These are phyloP conservation scores for Drosophila melanica DNA, from an alignment of 1,140 invertebrate species.

Conservation along the genomic window DNA sequence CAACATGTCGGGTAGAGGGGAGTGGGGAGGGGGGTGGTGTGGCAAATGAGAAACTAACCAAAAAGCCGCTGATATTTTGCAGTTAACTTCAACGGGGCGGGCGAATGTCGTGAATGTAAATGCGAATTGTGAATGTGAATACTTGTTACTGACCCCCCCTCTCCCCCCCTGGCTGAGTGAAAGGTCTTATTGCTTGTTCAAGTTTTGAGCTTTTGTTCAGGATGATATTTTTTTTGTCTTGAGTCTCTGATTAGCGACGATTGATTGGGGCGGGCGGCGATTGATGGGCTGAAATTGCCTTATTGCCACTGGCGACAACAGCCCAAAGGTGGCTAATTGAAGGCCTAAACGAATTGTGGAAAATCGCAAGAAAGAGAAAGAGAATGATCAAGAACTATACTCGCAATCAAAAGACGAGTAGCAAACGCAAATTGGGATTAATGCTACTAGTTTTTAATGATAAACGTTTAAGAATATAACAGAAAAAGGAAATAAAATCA, in stretches of 20 bases:
- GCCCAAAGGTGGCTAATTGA: slow-evolving; percentile 12
- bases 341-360: not conserved
- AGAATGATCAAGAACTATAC: not conserved
- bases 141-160: slow-evolving; percentile 16
- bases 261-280: slow-evolving; percentile 3
- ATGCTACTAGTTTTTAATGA: not conserved
- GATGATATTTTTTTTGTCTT: slow-evolving; percentile 24
- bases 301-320: slow-evolving; percentile 14
- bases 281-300: slow-evolving; percentile 6
- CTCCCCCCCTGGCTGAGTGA: slow-evolving; percentile 45
- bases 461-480: not conserved
- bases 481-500: not conserved
- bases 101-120: slow-evolving; percentile 24
- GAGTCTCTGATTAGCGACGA: slow-evolving; percentile 43
- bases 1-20: not conserved
- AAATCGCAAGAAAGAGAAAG: slow-evolving; percentile 1
- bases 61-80: slow-evolving; percentile 80
- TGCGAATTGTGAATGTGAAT: slow-evolving; percentile 12
- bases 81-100: slow-evolving; percentile 50
- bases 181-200: slow-evolving; percentile 75
- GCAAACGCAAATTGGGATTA: not conserved
- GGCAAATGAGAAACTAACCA: slow-evolving; percentile 68
- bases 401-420: not conserved
- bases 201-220: slow-evolving; percentile 6
- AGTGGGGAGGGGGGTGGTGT: not conserved